phyloP scores from a whole-genome alignment of 2,888 invertebrate species.

The Tetragonisca angustula region DNA sequence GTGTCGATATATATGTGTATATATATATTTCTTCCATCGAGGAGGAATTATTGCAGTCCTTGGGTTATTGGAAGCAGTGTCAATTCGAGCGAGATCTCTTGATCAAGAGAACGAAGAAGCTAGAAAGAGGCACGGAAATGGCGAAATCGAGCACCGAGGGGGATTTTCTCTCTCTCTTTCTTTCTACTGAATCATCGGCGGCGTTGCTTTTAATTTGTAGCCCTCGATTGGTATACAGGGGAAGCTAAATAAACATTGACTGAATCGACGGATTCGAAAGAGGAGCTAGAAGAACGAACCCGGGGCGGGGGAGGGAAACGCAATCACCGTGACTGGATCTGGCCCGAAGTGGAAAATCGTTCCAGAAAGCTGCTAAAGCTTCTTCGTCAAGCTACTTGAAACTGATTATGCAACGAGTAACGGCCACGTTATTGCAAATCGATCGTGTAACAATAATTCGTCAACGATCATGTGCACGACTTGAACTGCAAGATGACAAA shows the following conservation, averaged over 20 bases:
- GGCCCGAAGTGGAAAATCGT: conserved; percentile 57
- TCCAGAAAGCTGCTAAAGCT: conserved; percentile 30
- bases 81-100: conserved; percentile 5
- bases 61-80: neutral
- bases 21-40: neutral
- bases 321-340: conserved; percentile 69
- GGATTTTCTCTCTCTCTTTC: conserved; percentile 17
- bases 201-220: conserved; percentile 72
- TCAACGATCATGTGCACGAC: neutral
- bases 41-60: neutral
- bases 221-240: conserved; percentile 65
- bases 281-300: conserved; percentile 47
- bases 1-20: neutral
- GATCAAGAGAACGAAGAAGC: conserved; percentile 13
- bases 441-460: neutral
- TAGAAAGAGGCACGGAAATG: conserved; percentile 45
- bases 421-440: neutral
- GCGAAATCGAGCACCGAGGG: conserved; percentile 57
- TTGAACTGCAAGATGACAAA: neutral
- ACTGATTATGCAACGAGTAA: conserved; percentile 6
- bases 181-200: conserved; percentile 67
- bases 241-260: conserved; percentile 74
- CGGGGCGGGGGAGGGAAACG: conserved; percentile 55
- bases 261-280: conserved; percentile 67
- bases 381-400: neutral